These are phyloP conservation scores for Macrotis lagotis DNA, from an alignment of 2,113 vertebrate species.

Conservation along the genomic window DNA sequence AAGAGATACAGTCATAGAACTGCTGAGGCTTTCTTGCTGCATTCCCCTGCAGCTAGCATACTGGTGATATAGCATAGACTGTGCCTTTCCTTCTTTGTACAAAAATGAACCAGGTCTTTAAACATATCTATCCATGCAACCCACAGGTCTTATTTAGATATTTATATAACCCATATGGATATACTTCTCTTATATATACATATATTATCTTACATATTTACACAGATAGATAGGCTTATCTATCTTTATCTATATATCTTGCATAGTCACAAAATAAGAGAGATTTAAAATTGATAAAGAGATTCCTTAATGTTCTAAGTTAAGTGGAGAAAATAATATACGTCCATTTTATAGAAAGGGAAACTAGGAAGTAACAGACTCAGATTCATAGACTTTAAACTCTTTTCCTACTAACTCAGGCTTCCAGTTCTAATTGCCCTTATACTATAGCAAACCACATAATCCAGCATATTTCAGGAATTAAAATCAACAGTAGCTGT, in stretches of 20 bases:
- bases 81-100: neutral
- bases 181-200: neutral
- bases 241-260: neutral
- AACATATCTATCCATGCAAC: neutral
- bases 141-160: neutral
- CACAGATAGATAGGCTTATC: neutral
- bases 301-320: neutral
- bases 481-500: neutral
- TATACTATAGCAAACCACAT: neutral
- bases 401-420: no score
- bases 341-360: neutral
- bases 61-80: neutral
- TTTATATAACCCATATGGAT: neutral
- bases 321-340: neutral
- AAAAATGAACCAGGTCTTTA: neutral
- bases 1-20: neutral
- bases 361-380: neutral
- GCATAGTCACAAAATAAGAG: neutral
- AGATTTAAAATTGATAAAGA: neutral
- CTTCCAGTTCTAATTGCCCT: neutral
- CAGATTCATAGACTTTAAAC: neutral
- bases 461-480: neutral
- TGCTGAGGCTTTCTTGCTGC: neutral
- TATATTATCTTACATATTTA: no score
- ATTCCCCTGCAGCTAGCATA: neutral